phyloP scores from a whole-genome alignment of 2,888 invertebrate genomes.

The Maniola hyperantus region DNA sequence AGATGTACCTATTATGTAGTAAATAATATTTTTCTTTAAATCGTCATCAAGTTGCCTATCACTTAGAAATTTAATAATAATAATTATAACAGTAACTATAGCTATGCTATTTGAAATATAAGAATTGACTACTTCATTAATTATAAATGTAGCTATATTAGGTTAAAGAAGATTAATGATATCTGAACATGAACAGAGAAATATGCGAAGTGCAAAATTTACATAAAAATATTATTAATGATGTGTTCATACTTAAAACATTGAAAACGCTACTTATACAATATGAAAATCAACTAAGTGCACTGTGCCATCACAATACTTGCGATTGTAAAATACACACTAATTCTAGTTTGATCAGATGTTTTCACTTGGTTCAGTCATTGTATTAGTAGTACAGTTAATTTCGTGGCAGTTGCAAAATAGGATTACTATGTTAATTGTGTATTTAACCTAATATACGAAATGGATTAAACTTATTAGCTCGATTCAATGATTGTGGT shows the following conservation, averaged over 20 bases:
- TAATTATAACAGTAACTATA: constrained; percentile 32
- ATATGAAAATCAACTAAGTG: constrained; percentile 62
- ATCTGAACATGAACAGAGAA: constrained; percentile 22
- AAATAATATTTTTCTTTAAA: constrained; percentile 10
- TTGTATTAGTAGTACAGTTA: constrained; percentile 46
- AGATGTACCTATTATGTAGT: background rate
- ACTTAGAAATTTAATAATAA: background rate
- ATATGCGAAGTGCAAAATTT: constrained; percentile 30
- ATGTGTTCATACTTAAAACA: constrained; percentile 24
- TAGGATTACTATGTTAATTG: constrained; percentile 31
- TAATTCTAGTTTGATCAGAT: constrained; percentile 53
- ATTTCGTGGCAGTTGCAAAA: constrained; percentile 56
- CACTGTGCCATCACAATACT: constrained; percentile 70
- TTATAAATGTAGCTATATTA: constrained; percentile 26
- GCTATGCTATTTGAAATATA: constrained; percentile 44
- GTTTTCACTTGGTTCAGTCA: constrained; percentile 56
- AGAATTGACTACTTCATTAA: constrained; percentile 58
- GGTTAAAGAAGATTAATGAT: constrained; percentile 14
- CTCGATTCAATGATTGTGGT: constrained; percentile 60
- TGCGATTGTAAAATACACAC: constrained; percentile 55
- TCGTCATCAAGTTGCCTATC: constrained; percentile 2
- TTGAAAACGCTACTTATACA: constrained; percentile 38
- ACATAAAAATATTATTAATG: constrained; percentile 23
- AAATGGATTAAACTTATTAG: constrained; percentile 75
- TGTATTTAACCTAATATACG: constrained; percentile 73